Evolutionary conservation across 2,113 vertebrate species (phyloP).

Genomic region (Ptyas mucosa): DNA sequence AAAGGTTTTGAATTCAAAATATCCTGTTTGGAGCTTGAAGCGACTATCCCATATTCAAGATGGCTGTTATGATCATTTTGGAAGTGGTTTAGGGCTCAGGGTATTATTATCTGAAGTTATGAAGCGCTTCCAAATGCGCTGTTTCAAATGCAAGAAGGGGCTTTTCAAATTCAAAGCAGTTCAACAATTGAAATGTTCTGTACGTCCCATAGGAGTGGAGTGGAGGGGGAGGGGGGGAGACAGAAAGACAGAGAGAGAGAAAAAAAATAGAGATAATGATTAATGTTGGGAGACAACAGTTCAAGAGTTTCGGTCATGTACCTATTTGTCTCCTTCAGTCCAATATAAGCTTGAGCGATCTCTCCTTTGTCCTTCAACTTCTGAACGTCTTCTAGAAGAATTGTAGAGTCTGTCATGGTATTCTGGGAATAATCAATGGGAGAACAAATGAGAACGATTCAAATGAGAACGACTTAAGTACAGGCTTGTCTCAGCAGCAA

Average conservation of each 20-base stretch:
- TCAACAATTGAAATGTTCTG: neutral
- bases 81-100: neutral
- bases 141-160: neutral
- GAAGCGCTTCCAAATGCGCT: neutral
- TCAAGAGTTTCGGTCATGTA: conserved; percentile 48
- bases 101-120: neutral
- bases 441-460: neutral
- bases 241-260: neutral
- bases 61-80: neutral
- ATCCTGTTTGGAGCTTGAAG: neutral
- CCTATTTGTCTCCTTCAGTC: conserved; percentile 97
- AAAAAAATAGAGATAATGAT: neutral
- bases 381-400: conserved; percentile 87
- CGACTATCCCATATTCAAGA: neutral
- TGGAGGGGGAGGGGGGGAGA: neutral
- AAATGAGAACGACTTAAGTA: neutral
- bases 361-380: conserved; percentile 96
- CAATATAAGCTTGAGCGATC: conserved; percentile 92
- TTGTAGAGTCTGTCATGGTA: conserved; percentile 92
- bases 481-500: neutral
- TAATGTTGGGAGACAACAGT: neutral
- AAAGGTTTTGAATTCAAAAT: neutral
- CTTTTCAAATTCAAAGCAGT: neutral
- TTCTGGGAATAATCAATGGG: conserved; percentile 69
- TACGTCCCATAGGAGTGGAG: neutral